Conservation (phyloP, 2,797 vertebrate species). For the Helicolenus hilgendorfi region DNA sequence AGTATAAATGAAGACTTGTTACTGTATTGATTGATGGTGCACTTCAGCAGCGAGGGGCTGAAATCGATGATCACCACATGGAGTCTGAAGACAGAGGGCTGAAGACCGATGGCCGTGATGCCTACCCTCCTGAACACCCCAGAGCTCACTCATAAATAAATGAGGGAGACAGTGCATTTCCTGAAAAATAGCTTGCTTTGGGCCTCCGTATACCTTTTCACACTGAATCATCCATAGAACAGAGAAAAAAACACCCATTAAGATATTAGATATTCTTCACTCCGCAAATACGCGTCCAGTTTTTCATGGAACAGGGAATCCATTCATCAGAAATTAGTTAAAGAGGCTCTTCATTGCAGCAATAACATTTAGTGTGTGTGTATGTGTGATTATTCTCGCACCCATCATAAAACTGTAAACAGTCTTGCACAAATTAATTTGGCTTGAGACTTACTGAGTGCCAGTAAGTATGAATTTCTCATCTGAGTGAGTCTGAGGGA, state of each 20-base stretch:
- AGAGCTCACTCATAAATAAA: constrained; percentile 85
- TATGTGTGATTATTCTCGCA: constrained; percentile 13
- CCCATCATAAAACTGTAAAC: constrained; percentile 42
- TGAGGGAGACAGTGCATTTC: constrained; percentile 64
- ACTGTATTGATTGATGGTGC: constrained; percentile 89
- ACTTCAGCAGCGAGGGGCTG: constrained; percentile 80
- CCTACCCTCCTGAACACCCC: constrained; percentile 73
- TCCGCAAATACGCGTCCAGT: neutral
- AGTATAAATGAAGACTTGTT: constrained; percentile 91
- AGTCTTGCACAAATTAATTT: constrained; percentile 39
- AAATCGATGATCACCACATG: constrained; percentile 87
- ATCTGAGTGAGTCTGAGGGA: constrained; percentile 20
- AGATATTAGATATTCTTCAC: constrained; percentile 4
- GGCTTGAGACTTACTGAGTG: constrained; percentile 26
- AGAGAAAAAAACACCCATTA: neutral
- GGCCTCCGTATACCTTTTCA: constrained; percentile 11
- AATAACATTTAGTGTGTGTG: constrained; percentile 27
- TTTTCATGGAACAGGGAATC: constrained; percentile 5
- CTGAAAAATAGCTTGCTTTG: constrained; percentile 61
- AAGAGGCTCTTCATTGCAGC: constrained; percentile 34
- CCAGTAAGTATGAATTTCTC: constrained; percentile 36
- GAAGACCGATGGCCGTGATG: constrained; percentile 82
- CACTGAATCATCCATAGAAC: neutral
- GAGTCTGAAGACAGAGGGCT: constrained; percentile 73
- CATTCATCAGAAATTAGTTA: constrained; percentile 38